Conservation (phyloP, 1,140 invertebrate genomes). For the Rhopalosiphum padi region DNA sequence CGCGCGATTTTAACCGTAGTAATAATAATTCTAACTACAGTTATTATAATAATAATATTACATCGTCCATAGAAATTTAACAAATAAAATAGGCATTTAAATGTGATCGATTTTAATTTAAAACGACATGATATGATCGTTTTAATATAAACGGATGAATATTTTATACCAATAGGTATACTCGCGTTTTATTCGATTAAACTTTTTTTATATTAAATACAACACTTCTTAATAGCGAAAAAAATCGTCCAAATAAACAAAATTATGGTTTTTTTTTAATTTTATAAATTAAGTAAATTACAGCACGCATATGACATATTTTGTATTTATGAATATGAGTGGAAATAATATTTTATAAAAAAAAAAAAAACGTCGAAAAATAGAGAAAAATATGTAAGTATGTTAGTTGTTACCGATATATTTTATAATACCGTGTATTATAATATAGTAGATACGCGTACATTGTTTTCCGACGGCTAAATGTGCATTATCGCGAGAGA, state of each 20-base stretch:
- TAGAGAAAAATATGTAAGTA: no score
- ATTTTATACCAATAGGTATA: no score
- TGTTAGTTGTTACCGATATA: no score
- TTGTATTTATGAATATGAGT: neutral
- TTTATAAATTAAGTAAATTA: neutral
- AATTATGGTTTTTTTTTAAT: neutral
- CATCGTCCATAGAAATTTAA: neutral
- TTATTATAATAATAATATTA: neutral
- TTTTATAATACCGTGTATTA: no score
- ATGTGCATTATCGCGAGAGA: no score
- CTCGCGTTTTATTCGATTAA: no score
- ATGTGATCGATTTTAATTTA: neutral
- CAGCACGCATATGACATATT: neutral
- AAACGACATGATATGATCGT: neutral
- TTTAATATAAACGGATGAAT: neutral
- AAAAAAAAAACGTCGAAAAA: neutral
- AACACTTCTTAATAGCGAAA: no score
- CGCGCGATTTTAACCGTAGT: neutral
- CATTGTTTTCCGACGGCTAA: no score
- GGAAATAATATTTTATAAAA: neutral
- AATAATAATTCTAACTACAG: neutral
- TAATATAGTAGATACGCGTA: no score
- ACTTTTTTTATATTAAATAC: no score
- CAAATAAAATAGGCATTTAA: neutral
- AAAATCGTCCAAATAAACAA: neutral